A percentile compares a stretch with the other conserved stretches of the same genome.
Evolutionary conservation across 2,797 vertebrate species (phyloP).

Genomic region (Lycodopsis pacificus): DNA sequence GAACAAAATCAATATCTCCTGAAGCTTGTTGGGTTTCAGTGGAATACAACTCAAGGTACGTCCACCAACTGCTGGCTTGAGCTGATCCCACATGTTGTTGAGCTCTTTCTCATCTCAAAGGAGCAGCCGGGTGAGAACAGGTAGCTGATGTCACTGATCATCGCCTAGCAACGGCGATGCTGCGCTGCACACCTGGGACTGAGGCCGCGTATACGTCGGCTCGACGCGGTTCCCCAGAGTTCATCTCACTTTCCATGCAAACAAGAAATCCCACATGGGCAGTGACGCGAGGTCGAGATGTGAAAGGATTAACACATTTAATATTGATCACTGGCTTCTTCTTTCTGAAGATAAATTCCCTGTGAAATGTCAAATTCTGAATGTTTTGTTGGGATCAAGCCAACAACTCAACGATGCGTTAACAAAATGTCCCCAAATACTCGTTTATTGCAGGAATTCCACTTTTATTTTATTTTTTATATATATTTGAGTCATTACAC

Average conservation of each 20-base stretch:
- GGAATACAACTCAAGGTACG: not conserved
- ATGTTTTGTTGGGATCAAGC: not conserved
- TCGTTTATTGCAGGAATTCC: not conserved
- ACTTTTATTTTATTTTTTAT: not conserved
- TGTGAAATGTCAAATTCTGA: not conserved
- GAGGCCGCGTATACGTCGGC: not conserved
- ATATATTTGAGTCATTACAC: too few species aligned
- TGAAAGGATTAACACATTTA: not conserved
- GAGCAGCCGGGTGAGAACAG: slow-evolving; percentile 17
- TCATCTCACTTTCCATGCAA: slow-evolving; percentile 32
- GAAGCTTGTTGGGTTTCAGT: not conserved
- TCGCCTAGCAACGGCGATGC: slow-evolving; percentile 65
- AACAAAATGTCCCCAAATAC: not conserved
- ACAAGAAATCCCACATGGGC: slow-evolving; percentile 21
- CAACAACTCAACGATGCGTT: not conserved
- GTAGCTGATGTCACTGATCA: slow-evolving; percentile 2
- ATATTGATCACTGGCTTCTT: not conserved
- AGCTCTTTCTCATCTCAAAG: not conserved
- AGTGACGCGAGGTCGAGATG: not conserved
- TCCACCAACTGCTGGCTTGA: not conserved
- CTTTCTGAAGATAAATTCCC: not conserved
- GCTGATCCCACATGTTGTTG: not conserved
- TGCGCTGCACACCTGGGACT: slow-evolving; percentile 35
- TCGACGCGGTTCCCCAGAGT: slow-evolving; percentile 20
- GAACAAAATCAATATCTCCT: slow-evolving; percentile 60